phyloP scores from a whole-genome alignment of 1,140 invertebrate species.

The Berghia stephanieae region DNA sequence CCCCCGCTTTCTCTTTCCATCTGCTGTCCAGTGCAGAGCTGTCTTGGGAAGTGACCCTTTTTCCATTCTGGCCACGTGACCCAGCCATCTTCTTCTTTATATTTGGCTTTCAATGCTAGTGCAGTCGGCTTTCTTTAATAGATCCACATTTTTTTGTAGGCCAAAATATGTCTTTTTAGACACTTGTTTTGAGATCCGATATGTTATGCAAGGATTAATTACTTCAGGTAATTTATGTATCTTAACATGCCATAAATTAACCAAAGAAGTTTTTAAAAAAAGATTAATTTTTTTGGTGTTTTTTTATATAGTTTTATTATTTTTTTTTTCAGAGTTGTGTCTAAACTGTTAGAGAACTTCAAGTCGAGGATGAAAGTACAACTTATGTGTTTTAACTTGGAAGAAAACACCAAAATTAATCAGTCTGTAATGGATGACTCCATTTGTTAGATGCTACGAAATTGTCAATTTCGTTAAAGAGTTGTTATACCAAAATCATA shows the following conservation, averaged over 20 bases:
- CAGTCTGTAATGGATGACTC: constrained; percentile 12
- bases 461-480: too few species aligned
- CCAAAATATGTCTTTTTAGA: neutral
- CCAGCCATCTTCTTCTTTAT: too few species aligned
- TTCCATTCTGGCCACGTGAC: too few species aligned
- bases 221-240: neutral
- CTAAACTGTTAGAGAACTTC: constrained; percentile 55
- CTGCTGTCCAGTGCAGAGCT: too few species aligned
- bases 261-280: neutral
- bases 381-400: constrained; percentile 60
- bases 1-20: too few species aligned
- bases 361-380: constrained; percentile 63
- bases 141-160: neutral
- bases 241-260: neutral
- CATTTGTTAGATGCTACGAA: constrained; percentile 27
- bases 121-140: neutral
- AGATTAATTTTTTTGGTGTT: neutral
- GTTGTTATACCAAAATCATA: too few species aligned
- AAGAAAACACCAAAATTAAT: constrained; percentile 24
- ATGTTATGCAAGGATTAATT: neutral
- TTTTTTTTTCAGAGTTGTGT: constrained; percentile 47
- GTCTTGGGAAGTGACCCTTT: too few species aligned
- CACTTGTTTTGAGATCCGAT: neutral
- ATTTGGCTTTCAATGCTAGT: too few species aligned
- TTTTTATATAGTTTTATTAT: neutral